Evolutionary conservation across 2,113 vertebrate species (phyloP).

Genomic region (Azemiops feae): DNA sequence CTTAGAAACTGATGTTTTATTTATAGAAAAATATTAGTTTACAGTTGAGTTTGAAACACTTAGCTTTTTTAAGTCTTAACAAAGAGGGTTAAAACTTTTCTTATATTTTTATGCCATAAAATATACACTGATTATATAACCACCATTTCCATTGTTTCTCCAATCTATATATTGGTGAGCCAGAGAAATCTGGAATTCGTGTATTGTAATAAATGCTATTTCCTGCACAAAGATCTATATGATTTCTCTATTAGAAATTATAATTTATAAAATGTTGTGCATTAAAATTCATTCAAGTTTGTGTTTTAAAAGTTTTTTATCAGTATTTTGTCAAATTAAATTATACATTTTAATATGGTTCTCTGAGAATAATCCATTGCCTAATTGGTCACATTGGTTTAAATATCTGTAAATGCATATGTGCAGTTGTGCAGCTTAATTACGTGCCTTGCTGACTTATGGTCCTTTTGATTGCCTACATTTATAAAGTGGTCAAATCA

Average conservation of each 20-base stretch:
- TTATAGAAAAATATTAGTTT: not conserved
- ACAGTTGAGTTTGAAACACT: not conserved
- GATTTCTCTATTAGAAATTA: not conserved
- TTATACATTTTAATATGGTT: constrained; percentile 20
- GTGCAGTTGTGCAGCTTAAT: constrained; percentile 7
- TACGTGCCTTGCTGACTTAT: constrained; percentile 8
- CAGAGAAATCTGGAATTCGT: not conserved
- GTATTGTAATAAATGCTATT: not conserved
- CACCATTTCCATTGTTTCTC: not conserved
- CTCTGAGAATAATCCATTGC: not conserved
- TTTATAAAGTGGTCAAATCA: constrained; percentile 14
- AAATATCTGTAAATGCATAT: constrained; percentile 13
- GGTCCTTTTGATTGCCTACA: constrained; percentile 22
- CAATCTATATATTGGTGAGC: not conserved
- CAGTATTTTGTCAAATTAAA: not conserved
- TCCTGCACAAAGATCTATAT: not conserved
- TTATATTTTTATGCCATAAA: not conserved
- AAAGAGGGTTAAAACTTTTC: not conserved
- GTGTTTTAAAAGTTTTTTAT: not conserved
- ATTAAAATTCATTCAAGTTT: not conserved
- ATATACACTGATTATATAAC: not conserved
- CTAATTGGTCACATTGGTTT: not conserved
- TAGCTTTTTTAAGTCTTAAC: not conserved
- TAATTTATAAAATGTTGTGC: not conserved
- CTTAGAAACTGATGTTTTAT: not conserved